phyloP scores from a whole-genome alignment of 1,140 invertebrate species.

The Ganaspis sp. region DNA sequence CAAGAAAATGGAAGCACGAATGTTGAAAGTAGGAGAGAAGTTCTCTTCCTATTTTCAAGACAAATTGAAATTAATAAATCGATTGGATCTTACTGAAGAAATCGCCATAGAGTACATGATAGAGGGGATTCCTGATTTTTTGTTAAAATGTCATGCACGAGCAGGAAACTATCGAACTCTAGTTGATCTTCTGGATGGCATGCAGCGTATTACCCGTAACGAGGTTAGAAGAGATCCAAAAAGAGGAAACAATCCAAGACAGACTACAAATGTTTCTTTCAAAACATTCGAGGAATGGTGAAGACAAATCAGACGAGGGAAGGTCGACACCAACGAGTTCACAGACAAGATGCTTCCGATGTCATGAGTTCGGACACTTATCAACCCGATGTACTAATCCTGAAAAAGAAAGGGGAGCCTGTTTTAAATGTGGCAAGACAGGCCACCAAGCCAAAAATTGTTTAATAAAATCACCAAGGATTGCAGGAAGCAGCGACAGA shows the following conservation, averaged over 20 bases:
- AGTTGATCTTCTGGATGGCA: not conserved
- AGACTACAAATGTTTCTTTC: not conserved
- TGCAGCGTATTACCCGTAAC: not conserved
- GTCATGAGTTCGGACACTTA: not conserved
- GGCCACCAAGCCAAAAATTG: not conserved
- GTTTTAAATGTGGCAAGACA: not conserved
- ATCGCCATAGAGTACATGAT: not conserved
- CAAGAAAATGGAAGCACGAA: not conserved
- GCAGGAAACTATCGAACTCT: not conserved
- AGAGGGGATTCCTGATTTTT: not conserved
- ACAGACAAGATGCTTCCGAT: not conserved
- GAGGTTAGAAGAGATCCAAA: not conserved
- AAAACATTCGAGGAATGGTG: not conserved
- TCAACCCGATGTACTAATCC: not conserved
- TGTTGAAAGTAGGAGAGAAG: not conserved
- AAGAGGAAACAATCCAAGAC: too few relatives aligned
- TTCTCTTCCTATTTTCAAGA: slow-evolving; percentile 1
- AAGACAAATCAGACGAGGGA: not conserved
- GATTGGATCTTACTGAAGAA: not conserved
- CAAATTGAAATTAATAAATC: not conserved
- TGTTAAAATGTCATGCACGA: not conserved
- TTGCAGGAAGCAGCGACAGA: not conserved
- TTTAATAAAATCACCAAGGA: not conserved
- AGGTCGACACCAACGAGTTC: too few relatives aligned
- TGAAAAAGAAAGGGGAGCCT: not conserved